A percentile compares a stretch with the other conserved stretches of the same genome.
These are phyloP conservation scores for Brotula barbata DNA, from an alignment of 2,797 vertebrate genomes.

Conservation along the genomic window DNA sequence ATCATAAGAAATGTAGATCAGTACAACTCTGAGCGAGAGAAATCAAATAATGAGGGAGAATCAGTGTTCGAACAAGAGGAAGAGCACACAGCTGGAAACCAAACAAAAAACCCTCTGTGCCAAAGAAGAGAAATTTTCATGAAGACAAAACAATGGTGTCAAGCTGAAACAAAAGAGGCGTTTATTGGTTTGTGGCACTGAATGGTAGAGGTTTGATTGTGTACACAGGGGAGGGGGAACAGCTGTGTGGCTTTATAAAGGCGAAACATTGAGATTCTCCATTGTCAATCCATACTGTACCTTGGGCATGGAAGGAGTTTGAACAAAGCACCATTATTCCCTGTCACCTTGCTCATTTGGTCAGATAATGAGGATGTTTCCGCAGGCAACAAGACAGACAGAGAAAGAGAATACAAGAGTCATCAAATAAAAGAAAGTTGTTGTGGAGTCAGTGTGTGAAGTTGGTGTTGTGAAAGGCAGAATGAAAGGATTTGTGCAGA, in stretches of 20 bases:
- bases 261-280: constrained; percentile 62
- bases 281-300: constrained; percentile 77
- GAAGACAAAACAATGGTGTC: constrained; percentile 70
- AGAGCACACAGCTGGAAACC: constrained; percentile 26
- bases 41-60: constrained; percentile 36
- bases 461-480: constrained; percentile 46
- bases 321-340: constrained; percentile 80
- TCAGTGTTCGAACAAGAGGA: constrained; percentile 57
- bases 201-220: constrained; percentile 75
- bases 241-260: constrained; percentile 78
- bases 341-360: constrained; percentile 75
- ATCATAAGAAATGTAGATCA: constrained; percentile 25
- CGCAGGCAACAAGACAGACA: constrained; percentile 40
- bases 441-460: constrained; percentile 46
- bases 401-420: constrained; percentile 45
- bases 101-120: constrained; percentile 63
- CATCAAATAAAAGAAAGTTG: constrained; percentile 59
- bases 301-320: constrained; percentile 63
- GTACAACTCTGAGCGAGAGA: not conserved
- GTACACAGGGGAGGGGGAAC: constrained; percentile 54
- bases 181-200: constrained; percentile 72
- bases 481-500: constrained; percentile 64
- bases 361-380: constrained; percentile 70
- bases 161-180: constrained; percentile 72
- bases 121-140: constrained; percentile 68